Evolutionary conservation across 2,113 vertebrate species (phyloP).

Genomic region (Sylvia atricapilla): DNA sequence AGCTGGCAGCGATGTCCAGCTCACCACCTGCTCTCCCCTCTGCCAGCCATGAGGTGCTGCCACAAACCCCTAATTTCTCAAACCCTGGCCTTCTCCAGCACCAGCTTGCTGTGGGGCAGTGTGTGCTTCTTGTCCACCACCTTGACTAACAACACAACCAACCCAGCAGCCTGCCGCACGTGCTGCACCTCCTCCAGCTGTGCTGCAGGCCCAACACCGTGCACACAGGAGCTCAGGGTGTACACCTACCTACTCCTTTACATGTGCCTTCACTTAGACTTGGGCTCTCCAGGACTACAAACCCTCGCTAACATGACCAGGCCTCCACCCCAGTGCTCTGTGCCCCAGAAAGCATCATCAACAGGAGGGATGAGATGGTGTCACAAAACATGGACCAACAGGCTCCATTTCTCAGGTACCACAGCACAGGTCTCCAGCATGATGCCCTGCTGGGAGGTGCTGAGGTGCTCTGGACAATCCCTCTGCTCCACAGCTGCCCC

Average conservation of each 20-base stretch:
- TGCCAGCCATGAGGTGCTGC: rapidly evolving
- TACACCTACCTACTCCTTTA: neutral
- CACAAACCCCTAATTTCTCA: neutral
- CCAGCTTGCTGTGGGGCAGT: rapidly evolving
- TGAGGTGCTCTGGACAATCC: neutral
- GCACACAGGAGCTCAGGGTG: rapidly evolving
- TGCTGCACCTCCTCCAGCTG: rapidly evolving
- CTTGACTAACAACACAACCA: rapidly evolving
- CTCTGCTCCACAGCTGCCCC: neutral
- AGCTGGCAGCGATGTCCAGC: neutral
- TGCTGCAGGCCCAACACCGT: rapidly evolving
- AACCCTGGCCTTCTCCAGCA: neutral
- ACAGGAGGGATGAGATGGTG: neutral
- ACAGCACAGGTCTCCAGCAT: neutral
- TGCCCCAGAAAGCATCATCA: neutral
- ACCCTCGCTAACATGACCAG: neutral
- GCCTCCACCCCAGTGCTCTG: neutral
- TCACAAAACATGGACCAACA: neutral
- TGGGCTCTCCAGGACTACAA: neutral
- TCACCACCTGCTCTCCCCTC: neutral
- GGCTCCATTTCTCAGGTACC: neutral
- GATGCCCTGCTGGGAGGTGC: rapidly evolving
- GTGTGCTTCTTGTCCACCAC: rapidly evolving
- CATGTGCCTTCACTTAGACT: rapidly evolving
- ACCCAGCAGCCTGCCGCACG: rapidly evolving